Base-by-base conservation (phyloP, 2,113 vertebrate genomes). In the Crotalus viridis region DNA sequence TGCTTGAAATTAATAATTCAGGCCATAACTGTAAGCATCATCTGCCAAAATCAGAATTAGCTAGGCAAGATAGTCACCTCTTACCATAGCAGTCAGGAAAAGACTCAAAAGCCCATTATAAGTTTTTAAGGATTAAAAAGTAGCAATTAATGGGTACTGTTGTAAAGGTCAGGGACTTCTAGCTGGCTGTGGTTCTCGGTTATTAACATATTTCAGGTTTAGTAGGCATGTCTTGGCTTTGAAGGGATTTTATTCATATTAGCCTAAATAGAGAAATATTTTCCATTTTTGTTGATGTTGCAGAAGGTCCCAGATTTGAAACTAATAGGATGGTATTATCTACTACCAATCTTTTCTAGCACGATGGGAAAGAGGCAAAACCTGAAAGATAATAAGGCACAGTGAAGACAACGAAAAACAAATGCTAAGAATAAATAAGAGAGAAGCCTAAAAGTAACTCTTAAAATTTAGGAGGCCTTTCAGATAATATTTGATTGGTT, bases 141-240 rank as follows among this genome's bases (percentile, higher is more conserved):
- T 39, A 24, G 21, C 51, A 90, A 93, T 91, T 94, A 90, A 54
- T 57, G 64, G 90, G 19, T 46, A 17, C n/a, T 85, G 51, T 54
- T 87, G 10, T n/a, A 89, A 64, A 69, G 33, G 6, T 86, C 91
- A 81, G 55, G 19, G 28, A 61, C 55, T 17, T 93, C 33, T 90
- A 87, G 2, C 48, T 91, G 22, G 3, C 19, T 95, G 95, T 92
- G 33, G 88, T 94, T 1, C 95, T 12, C 81, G 90, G 13, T 57
- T 95, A 88, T 89, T 90, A 92, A 94, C 96, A 93, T 94, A 1
- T 28, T 90, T 93, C 69, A 85, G 39, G 94, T 95, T 95, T 93
- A 91, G 39, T 88, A 93, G 87, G 3, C 46, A 74, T 51, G 28
- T 24, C 74, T 94, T 56, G 3, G 1, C 48, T 93, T 93, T 48